Evolutionary conservation across 1,140 invertebrate genomes (phyloP), one percentile per base, ranked within the genome.

Genomic region (Tetramorium parvispinum): DNA sequence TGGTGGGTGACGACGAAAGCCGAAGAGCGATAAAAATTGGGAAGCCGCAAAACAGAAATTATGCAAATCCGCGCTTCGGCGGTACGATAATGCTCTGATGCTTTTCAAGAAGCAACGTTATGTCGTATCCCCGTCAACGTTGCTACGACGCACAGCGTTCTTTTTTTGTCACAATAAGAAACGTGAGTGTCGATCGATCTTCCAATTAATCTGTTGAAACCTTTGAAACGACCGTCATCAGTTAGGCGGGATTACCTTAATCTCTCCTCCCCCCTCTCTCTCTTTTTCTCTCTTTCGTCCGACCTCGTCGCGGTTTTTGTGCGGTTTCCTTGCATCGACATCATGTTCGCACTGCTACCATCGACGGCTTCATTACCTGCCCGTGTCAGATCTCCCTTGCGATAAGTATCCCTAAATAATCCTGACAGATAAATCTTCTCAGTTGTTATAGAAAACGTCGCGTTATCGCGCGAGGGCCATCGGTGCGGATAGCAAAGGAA

Each of bases 121-220:
- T 24, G 43, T 27, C 40, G 11, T 65, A 16, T 21, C 8, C 21
- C 21, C 21, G 63, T 70, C 63, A 68, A 82, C 66, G 53, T 73
- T 57, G n/a, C 77, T n/a, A 49, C 27, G 24, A 66, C n/a, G 61
- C 10, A 27, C 7, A 11, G 51, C 2, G 37, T 66, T 75, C 13
- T 73, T 78, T 85, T 82, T 83, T 70, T 10, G 53, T 43, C 32
- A 21, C n/a, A 24, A 5, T 46, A 76, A 61, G 49, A 76, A 46
- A 40, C 40, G 46, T 63, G 27, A 75, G 51, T 57, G 46, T 32
- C 87, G 86, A 92, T 92, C 88, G 87, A 91, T 92, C 87, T 77
- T 46, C 76, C 88, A 91, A 94, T 94, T 94, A 94, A 94, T 94
- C 93, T 91, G 92, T 90, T 93, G 93, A 94, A 95, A 93, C 94